Evolutionary conservation across 2,113 vertebrate genomes (phyloP).

Genomic region (Oreochromis aureus): DNA sequence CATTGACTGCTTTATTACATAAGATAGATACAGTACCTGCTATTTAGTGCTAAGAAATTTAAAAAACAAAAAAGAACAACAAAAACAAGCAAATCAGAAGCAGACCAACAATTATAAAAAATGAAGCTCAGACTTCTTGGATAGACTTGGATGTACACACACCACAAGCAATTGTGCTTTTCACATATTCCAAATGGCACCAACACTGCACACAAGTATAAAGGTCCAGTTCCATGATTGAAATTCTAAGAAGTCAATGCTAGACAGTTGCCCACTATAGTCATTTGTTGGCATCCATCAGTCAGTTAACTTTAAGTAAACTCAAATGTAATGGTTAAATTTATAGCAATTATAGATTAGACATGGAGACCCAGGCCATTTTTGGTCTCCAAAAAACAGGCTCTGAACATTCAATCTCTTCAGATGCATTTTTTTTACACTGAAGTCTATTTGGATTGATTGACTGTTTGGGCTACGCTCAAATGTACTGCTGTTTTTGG

Average conservation of each 20-base stretch:
- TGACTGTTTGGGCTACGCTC: background rate
- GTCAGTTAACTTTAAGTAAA: background rate
- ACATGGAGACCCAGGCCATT: background rate
- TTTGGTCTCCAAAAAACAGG: background rate
- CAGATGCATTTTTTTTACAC: background rate
- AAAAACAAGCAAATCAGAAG: background rate
- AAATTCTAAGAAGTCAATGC: background rate
- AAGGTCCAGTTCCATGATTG: background rate
- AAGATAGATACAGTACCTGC: background rate
- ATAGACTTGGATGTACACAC: background rate
- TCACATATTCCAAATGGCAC: background rate
- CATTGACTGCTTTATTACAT: background rate
- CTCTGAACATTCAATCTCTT: background rate
- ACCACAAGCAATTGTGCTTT: background rate
- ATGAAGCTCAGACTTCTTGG: background rate
- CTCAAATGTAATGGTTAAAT: background rate
- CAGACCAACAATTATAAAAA: background rate
- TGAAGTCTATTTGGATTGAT: background rate
- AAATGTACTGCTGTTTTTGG: background rate
- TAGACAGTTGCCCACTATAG: background rate
- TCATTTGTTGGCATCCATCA: background rate
- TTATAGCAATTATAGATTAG: background rate
- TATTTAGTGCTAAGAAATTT: background rate
- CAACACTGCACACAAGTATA: background rate
- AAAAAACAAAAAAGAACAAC: background rate